Conservation (phyloP, 2,888 invertebrate species). For the Chirona hameri region DNA sequence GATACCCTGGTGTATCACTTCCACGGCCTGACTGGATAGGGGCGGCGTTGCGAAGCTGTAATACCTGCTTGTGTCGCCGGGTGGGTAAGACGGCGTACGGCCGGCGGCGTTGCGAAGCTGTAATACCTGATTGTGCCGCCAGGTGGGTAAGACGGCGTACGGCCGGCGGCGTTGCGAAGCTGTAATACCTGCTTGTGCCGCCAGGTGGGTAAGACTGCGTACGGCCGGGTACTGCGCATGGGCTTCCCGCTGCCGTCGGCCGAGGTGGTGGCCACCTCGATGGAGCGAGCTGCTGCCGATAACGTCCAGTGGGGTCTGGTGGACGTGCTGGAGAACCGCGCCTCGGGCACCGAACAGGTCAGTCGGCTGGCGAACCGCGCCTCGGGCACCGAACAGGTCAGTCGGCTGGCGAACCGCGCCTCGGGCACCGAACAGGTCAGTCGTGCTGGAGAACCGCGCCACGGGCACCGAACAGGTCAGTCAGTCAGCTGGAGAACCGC, state of each 20-base stretch:
- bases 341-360: not conserved
- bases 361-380: too few relatives aligned
- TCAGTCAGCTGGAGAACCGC: too few relatives aligned
- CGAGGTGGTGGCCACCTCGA: not conserved
- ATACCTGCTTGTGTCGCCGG: not conserved
- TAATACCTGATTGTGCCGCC: not conserved
- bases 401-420: too few relatives aligned
- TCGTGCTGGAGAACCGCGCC: too few relatives aligned
- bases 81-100: conserved; percentile 13
- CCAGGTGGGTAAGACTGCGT: conserved; percentile 12
- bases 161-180: too few relatives aligned
- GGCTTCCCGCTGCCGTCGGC: conserved; percentile 28
- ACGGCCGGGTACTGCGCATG: not conserved
- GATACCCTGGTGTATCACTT: too few relatives aligned
- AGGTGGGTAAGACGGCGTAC: conserved; percentile 25
- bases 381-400: too few relatives aligned
- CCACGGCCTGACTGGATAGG: too few relatives aligned
- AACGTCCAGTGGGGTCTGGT: conserved; percentile 1
- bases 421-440: too few relatives aligned
- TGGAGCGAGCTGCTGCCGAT: not conserved
- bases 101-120: too few relatives aligned
- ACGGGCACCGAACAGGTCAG: too few relatives aligned
- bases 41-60: too few relatives aligned
- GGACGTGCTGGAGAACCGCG: not conserved
- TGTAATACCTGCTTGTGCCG: not conserved